phyloP scores from a whole-genome alignment of 2,797 vertebrate genomes.

The Pseudopleuronectes americanus region DNA sequence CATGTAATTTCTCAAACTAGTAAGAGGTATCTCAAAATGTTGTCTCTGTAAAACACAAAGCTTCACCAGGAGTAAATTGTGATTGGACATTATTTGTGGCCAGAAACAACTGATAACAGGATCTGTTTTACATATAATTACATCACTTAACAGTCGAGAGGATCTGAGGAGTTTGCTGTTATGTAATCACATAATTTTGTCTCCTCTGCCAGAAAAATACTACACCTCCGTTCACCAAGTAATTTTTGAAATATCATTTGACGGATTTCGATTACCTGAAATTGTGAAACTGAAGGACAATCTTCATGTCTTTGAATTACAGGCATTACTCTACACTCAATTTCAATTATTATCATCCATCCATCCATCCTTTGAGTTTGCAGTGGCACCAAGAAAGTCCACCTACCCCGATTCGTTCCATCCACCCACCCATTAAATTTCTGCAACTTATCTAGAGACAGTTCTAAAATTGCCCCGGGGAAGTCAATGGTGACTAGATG shows the following conservation, averaged over 20 bases:
- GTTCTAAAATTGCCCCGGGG: too few species aligned
- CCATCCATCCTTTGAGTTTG: too few species aligned
- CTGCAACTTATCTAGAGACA: too few species aligned
- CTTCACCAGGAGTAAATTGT: slow-evolving; percentile 4
- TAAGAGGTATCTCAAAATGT: not conserved
- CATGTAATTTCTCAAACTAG: slow-evolving; percentile 6
- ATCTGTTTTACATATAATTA: too few species aligned
- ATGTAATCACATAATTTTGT: not conserved
- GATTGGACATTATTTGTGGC: not conserved
- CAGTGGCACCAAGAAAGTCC: too few species aligned
- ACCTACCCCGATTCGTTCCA: too few species aligned
- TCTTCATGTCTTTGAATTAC: not conserved
- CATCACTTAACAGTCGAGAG: too few species aligned
- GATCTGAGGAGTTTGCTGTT: too few species aligned
- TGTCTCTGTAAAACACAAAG: slow-evolving; percentile 3
- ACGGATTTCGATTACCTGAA: not conserved
- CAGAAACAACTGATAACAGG: not conserved
- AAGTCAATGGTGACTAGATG: too few species aligned
- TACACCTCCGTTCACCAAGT: not conserved
- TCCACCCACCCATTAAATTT: too few species aligned
- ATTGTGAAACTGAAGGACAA: too few species aligned
- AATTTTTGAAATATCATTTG: not conserved
- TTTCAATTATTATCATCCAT: not conserved
- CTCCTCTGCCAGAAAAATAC: not conserved
- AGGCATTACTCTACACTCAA: not conserved